These are phyloP conservation scores for Eudasyphora cyanicolor DNA, from an alignment of 2,888 invertebrate species.

Conservation along the genomic window DNA sequence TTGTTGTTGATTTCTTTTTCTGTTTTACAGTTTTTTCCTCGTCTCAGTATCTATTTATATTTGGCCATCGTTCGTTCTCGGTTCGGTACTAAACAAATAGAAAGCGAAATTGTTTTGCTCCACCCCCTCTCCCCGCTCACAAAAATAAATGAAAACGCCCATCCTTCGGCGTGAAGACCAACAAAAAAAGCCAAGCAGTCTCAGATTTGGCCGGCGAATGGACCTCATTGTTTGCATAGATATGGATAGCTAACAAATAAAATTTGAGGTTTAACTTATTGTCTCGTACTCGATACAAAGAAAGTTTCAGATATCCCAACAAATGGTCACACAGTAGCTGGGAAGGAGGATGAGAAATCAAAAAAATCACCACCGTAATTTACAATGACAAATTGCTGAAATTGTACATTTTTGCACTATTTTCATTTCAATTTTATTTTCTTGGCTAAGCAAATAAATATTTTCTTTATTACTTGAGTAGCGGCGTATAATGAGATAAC, in stretches of 20 bases:
- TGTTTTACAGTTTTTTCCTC: background rate
- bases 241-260: background rate
- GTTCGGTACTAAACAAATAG: background rate
- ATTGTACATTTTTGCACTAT: background rate
- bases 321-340: too few relatives aligned
- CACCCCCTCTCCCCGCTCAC: background rate
- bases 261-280: background rate
- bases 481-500: background rate
- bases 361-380: too few relatives aligned
- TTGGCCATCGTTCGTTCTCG: too few relatives aligned
- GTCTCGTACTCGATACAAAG: background rate
- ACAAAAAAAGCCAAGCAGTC: conserved; percentile 3
- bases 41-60: background rate
- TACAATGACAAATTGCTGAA: background rate
- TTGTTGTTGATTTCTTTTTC: background rate
- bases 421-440: background rate
- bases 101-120: background rate
- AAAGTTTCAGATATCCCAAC: too few relatives aligned
- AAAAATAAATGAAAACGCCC: background rate
- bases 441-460: conserved; percentile 1
- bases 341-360: too few relatives aligned
- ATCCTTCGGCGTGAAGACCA: background rate
- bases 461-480: background rate
- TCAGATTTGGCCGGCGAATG: background rate
- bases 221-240: conserved; percentile 4